A percentile compares a stretch with the other conserved stretches of the same genome.
Conservation (phyloP, 2,113 vertebrate genomes). For the Pelmatolapia mariae region DNA sequence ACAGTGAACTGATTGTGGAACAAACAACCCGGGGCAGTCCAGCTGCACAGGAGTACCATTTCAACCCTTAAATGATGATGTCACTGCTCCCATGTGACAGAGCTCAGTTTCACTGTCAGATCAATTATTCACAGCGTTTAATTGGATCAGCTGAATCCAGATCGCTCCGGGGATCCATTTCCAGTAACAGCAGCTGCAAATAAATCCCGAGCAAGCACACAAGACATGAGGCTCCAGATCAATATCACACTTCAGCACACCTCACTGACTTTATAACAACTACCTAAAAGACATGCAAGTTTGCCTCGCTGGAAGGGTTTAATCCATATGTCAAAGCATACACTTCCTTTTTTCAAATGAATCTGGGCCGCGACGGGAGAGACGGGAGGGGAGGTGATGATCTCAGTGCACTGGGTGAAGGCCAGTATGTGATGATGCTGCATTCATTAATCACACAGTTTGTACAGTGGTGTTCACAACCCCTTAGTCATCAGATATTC, state of each 20-base stretch:
- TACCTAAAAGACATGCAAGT: constrained; percentile 1
- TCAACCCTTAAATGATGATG: constrained; percentile 64
- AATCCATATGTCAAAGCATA: neutral
- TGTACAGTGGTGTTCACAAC: constrained; percentile 50
- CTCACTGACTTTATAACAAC: constrained; percentile 14
- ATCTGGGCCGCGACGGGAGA: neutral
- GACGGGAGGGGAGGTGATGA: constrained; percentile 10
- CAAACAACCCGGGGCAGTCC: constrained; percentile 55
- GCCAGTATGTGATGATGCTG: constrained; percentile 55
- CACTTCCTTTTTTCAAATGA: constrained; percentile 10
- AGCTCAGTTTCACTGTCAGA: constrained; percentile 67
- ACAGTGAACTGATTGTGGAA: constrained; percentile 57
- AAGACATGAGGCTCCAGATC: constrained; percentile 44
- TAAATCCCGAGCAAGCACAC: constrained; percentile 62
- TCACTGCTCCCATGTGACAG: constrained; percentile 65
- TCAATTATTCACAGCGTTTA: constrained; percentile 74
- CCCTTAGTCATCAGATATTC: constrained; percentile 70
- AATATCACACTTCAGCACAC: constrained; percentile 40
- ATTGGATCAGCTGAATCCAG: constrained; percentile 72
- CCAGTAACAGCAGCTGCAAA: constrained; percentile 70
- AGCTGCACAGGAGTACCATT: constrained; percentile 58
- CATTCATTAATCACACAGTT: constrained; percentile 63
- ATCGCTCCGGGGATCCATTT: constrained; percentile 63
- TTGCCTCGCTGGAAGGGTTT: neutral
- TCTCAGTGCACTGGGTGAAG: constrained; percentile 25